phyloP scores from a whole-genome alignment of 2,113 vertebrate genomes.

The Pipa parva region DNA sequence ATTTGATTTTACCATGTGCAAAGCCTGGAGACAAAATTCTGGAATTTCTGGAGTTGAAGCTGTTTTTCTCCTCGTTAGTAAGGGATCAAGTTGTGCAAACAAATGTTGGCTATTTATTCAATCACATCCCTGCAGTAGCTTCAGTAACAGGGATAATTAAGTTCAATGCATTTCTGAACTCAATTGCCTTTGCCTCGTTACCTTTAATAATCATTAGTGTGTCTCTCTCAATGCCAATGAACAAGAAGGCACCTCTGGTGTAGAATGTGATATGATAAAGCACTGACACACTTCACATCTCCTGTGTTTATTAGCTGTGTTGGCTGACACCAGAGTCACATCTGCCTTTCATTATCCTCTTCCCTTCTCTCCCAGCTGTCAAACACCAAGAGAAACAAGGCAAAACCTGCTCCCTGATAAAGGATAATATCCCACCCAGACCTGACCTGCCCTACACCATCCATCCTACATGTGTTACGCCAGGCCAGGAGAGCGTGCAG shows the following conservation, averaged over 20 bases:
- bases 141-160: slow-evolving; percentile 7
- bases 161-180: not conserved
- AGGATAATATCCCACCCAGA: slow-evolving; percentile 24
- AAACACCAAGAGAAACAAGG: not conserved
- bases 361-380: slow-evolving; percentile 12
- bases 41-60: too few relatives aligned
- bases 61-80: too few relatives aligned
- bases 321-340: slow-evolving; percentile 18
- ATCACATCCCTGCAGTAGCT: not conserved
- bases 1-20: too few relatives aligned
- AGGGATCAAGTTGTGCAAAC: too few relatives aligned
- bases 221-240: not conserved
- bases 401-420: slow-evolving; percentile 3
- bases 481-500: not conserved
- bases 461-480: not conserved
- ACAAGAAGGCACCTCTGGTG: not conserved
- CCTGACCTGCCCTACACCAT: slow-evolving; percentile 25
- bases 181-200: slow-evolving; percentile 6
- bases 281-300: slow-evolving; percentile 8
- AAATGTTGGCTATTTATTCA: not conserved
- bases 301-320: slow-evolving; percentile 2
- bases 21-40: too few relatives aligned
- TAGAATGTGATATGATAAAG: slow-evolving; percentile 16
- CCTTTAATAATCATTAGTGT: slow-evolving; percentile 20
- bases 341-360: slow-evolving; percentile 24